phyloP scores from a whole-genome alignment of 2,888 invertebrate genomes.

The Glyphotaelius pellucidus region DNA sequence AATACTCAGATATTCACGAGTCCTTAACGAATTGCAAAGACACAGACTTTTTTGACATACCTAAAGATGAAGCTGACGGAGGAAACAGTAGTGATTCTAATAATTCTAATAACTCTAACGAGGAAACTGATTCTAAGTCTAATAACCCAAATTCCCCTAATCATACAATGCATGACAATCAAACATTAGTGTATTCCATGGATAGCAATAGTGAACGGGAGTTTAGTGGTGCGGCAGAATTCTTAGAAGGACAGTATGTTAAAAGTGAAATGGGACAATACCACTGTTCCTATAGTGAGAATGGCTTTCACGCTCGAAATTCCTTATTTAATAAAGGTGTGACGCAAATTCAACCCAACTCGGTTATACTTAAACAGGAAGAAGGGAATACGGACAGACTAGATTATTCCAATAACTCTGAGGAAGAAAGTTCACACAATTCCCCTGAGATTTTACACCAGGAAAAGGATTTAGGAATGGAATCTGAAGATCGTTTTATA shows the following conservation, averaged over 20 bases:
- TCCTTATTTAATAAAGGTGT: constrained; percentile 62
- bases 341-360: constrained; percentile 66
- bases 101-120: constrained; percentile 17
- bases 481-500: constrained; percentile 81
- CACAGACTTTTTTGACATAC: constrained; percentile 23
- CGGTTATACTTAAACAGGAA: constrained; percentile 62
- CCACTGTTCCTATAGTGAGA: constrained; percentile 45
- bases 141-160: constrained; percentile 13
- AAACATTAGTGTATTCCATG: constrained; percentile 29
- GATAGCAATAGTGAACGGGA: constrained; percentile 28
- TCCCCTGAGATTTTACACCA: constrained; percentile 52
- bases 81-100: constrained; percentile 53
- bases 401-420: constrained; percentile 50
- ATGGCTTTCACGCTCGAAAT: constrained; percentile 35
- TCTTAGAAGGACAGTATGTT: constrained; percentile 27
- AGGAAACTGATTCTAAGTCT: constrained; percentile 41
- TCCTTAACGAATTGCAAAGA: constrained; percentile 17
- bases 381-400: constrained; percentile 46
- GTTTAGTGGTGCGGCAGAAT: constrained; percentile 13
- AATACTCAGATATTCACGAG: constrained; percentile 4
- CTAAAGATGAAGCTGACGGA: constrained; percentile 30
- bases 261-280: constrained; percentile 49
- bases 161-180: constrained; percentile 42
- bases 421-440: constrained; percentile 45
- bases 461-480: constrained; percentile 56